Base-by-base conservation (phyloP, 1,140 invertebrate species). In the Radopholus similis region DNA sequence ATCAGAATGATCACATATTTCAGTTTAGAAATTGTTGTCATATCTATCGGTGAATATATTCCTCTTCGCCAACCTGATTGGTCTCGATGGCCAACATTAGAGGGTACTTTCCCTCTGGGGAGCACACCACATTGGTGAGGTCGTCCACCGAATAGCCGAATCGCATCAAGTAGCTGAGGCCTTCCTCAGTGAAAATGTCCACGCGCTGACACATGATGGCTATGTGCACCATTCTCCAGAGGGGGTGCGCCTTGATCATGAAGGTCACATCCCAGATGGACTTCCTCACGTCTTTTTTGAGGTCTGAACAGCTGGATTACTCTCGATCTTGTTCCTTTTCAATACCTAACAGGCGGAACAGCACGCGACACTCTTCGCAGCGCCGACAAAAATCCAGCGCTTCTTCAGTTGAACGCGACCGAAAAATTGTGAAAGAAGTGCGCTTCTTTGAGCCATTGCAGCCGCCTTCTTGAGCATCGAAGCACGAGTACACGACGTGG, bases 41-140 rank as follows among this genome's bases (percentile, higher is more conserved):
- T n/a, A 21, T n/a, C n/a, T n/a, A 66, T 60, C 3, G 56, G 68
- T 35, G n/a, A n/a, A n/a, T n/a, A n/a, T n/a, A n/a, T n/a, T n/a
- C n/a, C n/a, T n/a, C n/a, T n/a, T n/a, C n/a, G n/a, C n/a, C n/a
- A n/a, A n/a, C n/a, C n/a, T 81, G 70, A 44, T 81, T 75, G 28
- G 70, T 71, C 55, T 81, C 77, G 23, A 81, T 75, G 11, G 78
- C 78, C 26, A 81, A 53, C 66, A 80, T 80, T 9, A 81, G 44
- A 0, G 78, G 80, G 57, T 76, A 81, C 40, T 76, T 60, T 11
- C 80, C 77, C 38, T 80, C 77, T 2, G 77, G 80, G 23, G 64
- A 72, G 21, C 69, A 62, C 18, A 78, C 63, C 2, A 69, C 49
- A 11, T 77, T 64, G 0, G 58, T 47, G 18, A 80, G 6, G 53